Conservation (phyloP, 1,140 invertebrate genomes). For the Chironomus striatipennis region DNA sequence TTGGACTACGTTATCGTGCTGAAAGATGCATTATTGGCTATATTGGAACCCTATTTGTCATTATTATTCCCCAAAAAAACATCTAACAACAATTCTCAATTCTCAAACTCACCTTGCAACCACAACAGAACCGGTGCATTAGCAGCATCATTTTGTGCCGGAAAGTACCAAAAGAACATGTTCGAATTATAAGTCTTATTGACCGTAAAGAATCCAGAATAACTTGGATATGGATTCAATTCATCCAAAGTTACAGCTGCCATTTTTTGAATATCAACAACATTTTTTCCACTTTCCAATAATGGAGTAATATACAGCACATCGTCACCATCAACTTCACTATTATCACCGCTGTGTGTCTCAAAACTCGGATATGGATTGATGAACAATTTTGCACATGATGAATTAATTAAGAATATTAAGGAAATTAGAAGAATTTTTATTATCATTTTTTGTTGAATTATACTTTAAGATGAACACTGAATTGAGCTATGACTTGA, state of each 20-base stretch:
- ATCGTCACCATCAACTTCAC: slow-evolving; percentile 41
- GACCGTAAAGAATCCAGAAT: slow-evolving; percentile 62
- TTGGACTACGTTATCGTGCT: no score
- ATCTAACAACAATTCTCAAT: background rate
- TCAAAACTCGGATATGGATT: slow-evolving; percentile 38
- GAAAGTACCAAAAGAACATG: slow-evolving; percentile 86
- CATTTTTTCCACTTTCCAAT: background rate
- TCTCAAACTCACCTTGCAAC: slow-evolving; percentile 60
- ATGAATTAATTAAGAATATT: background rate
- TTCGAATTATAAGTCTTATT: slow-evolving; percentile 69
- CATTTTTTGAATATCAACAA: background rate
- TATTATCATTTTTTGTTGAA: background rate
- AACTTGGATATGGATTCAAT: slow-evolving; percentile 43
- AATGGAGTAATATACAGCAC: slow-evolving; percentile 36
- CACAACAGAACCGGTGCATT: slow-evolving; percentile 69
- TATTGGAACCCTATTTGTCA: no score
- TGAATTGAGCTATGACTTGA: no score
- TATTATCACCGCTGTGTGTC: slow-evolving; percentile 26
- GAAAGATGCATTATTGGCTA: no score
- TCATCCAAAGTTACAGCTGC: background rate
- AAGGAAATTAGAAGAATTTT: background rate
- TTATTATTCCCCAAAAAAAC: background rate
- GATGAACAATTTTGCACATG: slow-evolving; percentile 4
- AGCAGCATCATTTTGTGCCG: slow-evolving; percentile 45
- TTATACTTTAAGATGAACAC: no score